These are phyloP conservation scores for Synergus japonicus DNA, from an alignment of 2,888 invertebrate genomes.

Conservation along the genomic window DNA sequence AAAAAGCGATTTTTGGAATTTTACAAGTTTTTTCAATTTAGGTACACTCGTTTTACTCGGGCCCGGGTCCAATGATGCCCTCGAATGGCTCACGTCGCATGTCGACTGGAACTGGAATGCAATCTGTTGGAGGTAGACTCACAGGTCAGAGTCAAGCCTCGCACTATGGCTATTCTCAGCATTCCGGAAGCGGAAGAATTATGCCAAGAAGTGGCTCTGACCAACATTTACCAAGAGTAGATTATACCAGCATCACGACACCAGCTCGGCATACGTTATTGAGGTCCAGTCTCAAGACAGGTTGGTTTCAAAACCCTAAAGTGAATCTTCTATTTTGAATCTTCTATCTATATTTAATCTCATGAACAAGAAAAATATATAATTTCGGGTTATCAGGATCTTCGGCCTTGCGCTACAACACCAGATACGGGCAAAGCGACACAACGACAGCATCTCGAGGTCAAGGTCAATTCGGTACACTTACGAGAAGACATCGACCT, in stretches of 20 bases:
- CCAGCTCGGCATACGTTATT: slow-evolving; percentile 88
- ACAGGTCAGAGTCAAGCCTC: slow-evolving; percentile 78
- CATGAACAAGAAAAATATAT: neutral
- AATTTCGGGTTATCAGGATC: slow-evolving; percentile 61
- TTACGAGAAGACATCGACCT: slow-evolving; percentile 86
- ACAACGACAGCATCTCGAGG: slow-evolving; percentile 68
- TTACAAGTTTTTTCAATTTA: slow-evolving; percentile 54
- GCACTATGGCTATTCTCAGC: slow-evolving; percentile 78
- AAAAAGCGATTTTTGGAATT: neutral
- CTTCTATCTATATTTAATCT: neutral
- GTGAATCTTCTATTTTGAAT: neutral
- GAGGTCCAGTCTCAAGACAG: slow-evolving; percentile 88
- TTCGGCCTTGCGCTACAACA: slow-evolving; percentile 72
- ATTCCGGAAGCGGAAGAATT: slow-evolving; percentile 78
- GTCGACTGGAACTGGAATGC: slow-evolving; percentile 82
- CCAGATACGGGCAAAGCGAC: slow-evolving; percentile 77
- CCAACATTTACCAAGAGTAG: slow-evolving; percentile 92
- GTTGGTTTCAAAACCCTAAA: slow-evolving; percentile 57
- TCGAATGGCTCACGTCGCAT: slow-evolving; percentile 81
- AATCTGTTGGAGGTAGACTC: slow-evolving; percentile 74
- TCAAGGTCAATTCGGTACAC: slow-evolving; percentile 80
- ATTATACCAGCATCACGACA: slow-evolving; percentile 86
- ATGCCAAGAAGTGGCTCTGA: slow-evolving; percentile 94
- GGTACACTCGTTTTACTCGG: slow-evolving; percentile 92
- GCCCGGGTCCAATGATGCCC: slow-evolving; percentile 78